Base-by-base conservation (phyloP, 2,888 invertebrate species). In the Tachina fera region DNA sequence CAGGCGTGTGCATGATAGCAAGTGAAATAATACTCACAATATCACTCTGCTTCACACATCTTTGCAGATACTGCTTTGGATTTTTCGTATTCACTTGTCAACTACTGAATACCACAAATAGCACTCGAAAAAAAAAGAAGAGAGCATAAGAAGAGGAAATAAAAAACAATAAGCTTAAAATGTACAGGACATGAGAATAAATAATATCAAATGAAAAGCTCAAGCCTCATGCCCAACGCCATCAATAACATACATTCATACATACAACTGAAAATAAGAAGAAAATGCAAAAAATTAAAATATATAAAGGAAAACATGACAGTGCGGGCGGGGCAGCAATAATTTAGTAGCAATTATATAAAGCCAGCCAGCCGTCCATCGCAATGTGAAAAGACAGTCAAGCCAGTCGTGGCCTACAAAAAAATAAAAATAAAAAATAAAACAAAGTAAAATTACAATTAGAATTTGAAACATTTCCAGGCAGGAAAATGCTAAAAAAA, bases 51-150 rank as follows among this genome's bases (percentile, higher is more conserved):
- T 16, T 16, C 6, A 60, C 14, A 4, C 9, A 8, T 72, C 41
- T 31, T 56, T 80, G 60, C 22, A 51, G 22, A 41, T 63, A 14
- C 45, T 63, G 41, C 13, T 65, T 14, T 41, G 10, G 19, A 31
- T 56, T 53, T 81, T 77, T 41, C 43, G n/a, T 11, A 51, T 68
- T 72, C 60, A 45, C 63, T 75, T 85, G 75, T 78, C 85, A 85
- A 78, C 74, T 65, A 1, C 76, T 53, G 65, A 65, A 74, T 77
- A 85, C 77, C 82, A 70, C 85, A 85, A 81, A 82, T 70, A 56
- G 19, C 71, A 63, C 43, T 22, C 3, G 63, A 41, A 80, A 60
- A 58, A 16, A 47, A 3, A 60, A 10, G 53, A 49, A 47, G n/a
- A 9, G 6, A 63, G 14, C 11, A 47, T 14, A 13, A 47, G 14